Evolutionary conservation across 2,797 vertebrate species (phyloP).

Genomic region (Girardinus metallicus): DNA sequence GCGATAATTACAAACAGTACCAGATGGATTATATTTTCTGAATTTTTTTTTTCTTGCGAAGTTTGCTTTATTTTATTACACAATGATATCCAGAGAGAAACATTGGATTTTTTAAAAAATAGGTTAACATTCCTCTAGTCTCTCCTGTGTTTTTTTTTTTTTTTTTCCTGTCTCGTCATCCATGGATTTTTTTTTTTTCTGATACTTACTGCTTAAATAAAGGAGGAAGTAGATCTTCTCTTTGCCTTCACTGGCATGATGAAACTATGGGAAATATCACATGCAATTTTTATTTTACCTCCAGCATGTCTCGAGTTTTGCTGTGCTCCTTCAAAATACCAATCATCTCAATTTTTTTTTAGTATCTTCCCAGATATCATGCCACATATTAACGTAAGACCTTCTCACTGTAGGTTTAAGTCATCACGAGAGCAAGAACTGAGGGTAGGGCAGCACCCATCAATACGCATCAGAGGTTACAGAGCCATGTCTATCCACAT

Average conservation of each 20-base stretch:
- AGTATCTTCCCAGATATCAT: background rate
- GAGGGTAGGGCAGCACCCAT: constrained; percentile 43
- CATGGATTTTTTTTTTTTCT: background rate
- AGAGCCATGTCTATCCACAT: constrained; percentile 27
- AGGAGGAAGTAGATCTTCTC: background rate
- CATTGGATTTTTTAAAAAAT: background rate
- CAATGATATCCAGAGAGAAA: background rate
- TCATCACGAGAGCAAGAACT: background rate
- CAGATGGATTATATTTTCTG: no score
- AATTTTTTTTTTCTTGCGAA: no score
- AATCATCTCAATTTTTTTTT: background rate
- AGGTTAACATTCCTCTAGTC: background rate
- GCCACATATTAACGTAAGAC: constrained; percentile 29
- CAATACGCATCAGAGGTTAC: constrained; percentile 56
- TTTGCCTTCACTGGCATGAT: background rate
- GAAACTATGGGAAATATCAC: background rate
- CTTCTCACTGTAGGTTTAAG: constrained; percentile 11
- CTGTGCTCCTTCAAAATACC: background rate
- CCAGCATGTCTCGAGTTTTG: background rate
- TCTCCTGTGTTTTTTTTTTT: background rate
- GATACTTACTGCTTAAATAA: background rate
- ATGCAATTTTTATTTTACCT: background rate
- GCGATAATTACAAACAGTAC: no score
- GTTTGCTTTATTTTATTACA: background rate
- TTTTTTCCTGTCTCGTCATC: background rate